Percentiles rank a stretch among this genome's conserved stretches.
phyloP scores from a whole-genome alignment of 2,888 invertebrate species.

The Ctenicera cuprea region DNA sequence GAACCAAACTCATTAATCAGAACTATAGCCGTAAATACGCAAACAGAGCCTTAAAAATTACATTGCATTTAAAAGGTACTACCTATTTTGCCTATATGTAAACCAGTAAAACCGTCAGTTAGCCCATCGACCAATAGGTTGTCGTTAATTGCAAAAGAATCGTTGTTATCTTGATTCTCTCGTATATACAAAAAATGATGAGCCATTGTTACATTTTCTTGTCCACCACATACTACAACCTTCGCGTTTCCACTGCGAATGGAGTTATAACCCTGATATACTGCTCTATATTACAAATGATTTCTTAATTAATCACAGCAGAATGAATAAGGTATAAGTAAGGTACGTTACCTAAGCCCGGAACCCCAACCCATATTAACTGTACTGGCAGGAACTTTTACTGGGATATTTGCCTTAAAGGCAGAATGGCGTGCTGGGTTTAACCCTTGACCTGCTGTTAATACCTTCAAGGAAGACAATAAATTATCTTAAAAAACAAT shows the following conservation, averaged over 20 bases:
- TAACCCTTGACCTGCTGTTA: constrained; percentile 85
- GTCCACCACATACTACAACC: constrained; percentile 86
- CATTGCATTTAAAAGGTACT: too few species aligned
- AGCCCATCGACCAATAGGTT: constrained; percentile 82
- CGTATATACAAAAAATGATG: constrained; percentile 81
- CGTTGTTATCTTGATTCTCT: constrained; percentile 78
- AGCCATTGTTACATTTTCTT: constrained; percentile 88
- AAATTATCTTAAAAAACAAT: too few species aligned
- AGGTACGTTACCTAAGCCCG: constrained; percentile 76
- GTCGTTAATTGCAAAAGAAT: constrained; percentile 78
- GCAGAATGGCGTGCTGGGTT: constrained; percentile 89
- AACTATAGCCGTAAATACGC: too few species aligned
- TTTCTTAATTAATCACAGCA: too few species aligned
- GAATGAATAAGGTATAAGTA: too few species aligned
- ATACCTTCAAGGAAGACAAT: too few species aligned
- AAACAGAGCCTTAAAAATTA: too few species aligned
- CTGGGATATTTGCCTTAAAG: constrained; percentile 82
- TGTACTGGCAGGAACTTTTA: constrained; percentile 80
- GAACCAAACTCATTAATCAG: too few species aligned
- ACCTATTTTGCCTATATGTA: constrained; percentile 84
- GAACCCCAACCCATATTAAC: constrained; percentile 90
- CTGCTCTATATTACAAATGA: constrained; percentile 65
- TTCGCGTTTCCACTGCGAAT: constrained; percentile 80
- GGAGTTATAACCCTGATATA: constrained; percentile 81
- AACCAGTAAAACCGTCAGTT: constrained; percentile 82